Conservation (phyloP, 2,888 invertebrate genomes). For the Petrolisthes cinctipes region DNA sequence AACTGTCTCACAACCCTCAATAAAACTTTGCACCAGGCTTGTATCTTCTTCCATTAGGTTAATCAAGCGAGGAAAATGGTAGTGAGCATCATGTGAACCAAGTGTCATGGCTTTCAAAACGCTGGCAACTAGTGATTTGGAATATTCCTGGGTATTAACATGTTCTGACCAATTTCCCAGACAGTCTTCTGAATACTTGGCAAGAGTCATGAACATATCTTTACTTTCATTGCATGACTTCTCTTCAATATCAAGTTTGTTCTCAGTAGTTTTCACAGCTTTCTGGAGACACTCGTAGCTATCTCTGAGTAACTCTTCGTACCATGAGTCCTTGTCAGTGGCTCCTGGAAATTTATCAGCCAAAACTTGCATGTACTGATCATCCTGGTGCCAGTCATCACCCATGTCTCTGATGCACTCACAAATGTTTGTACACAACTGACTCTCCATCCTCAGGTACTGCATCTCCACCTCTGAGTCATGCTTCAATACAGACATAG, state of each 20-base stretch:
- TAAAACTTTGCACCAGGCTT: constrained; percentile 28
- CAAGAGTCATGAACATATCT: constrained; percentile 46
- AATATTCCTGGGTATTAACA: constrained; percentile 34
- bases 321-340: constrained; percentile 35
- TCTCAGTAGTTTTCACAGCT: constrained; percentile 33
- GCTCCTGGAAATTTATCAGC: constrained; percentile 45
- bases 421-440: constrained; percentile 47
- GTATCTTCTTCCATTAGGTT: constrained; percentile 59
- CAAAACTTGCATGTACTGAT: constrained; percentile 49
- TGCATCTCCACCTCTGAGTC: constrained; percentile 37
- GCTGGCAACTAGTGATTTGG: constrained; percentile 33
- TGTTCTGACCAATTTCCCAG: constrained; percentile 46
- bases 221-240: background rate
- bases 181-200: constrained; percentile 59
- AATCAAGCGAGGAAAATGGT: constrained; percentile 63
- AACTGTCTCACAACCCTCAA: constrained; percentile 31
- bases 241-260: background rate
- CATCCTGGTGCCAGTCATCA: constrained; percentile 27
- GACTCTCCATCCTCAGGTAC: constrained; percentile 51
- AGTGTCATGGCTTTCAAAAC: constrained; percentile 57
- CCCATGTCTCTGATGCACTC: constrained; percentile 48
- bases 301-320: constrained; percentile 43
- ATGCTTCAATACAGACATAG: constrained; percentile 25
- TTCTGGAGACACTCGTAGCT: constrained; percentile 36
- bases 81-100: constrained; percentile 58